Evolutionary conservation across 2,113 vertebrate species (phyloP).

Genomic region (Ursus arctos): DNA sequence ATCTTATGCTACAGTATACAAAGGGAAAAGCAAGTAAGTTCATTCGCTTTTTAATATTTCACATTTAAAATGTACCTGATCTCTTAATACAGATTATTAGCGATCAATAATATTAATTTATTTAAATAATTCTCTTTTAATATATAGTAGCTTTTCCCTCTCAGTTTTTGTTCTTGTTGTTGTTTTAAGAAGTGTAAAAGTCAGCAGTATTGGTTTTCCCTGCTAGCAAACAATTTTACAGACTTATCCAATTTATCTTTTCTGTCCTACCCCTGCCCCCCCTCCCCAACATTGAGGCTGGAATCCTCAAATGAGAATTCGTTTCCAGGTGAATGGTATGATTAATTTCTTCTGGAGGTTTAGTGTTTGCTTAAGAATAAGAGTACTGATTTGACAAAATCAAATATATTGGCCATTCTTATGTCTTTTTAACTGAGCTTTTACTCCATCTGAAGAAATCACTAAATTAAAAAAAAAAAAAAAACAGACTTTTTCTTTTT

Average conservation of each 20-base stretch:
- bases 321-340: constrained; percentile 6
- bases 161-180: neutral
- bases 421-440: neutral
- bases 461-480: neutral
- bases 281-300: neutral
- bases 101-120: neutral
- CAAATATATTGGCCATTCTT: neutral
- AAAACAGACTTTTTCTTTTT: neutral
- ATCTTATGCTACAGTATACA: constrained; percentile 99
- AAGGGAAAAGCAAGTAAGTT: constrained; percentile 99
- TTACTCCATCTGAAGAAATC: neutral
- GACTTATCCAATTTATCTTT: neutral
- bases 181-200: neutral
- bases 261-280: rapidly evolving
- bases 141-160: neutral
- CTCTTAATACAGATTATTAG: neutral
- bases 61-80: neutral
- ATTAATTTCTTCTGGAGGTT: constrained; percentile 29
- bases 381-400: neutral
- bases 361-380: neutral
- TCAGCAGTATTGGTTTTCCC: neutral
- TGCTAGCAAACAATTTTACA: neutral
- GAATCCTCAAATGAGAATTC: neutral
- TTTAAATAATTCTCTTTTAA: constrained; percentile 26
- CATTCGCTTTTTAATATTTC: neutral